phyloP scores from a whole-genome alignment of 2,113 vertebrate species.

The Gnathonemus longibarbis region DNA sequence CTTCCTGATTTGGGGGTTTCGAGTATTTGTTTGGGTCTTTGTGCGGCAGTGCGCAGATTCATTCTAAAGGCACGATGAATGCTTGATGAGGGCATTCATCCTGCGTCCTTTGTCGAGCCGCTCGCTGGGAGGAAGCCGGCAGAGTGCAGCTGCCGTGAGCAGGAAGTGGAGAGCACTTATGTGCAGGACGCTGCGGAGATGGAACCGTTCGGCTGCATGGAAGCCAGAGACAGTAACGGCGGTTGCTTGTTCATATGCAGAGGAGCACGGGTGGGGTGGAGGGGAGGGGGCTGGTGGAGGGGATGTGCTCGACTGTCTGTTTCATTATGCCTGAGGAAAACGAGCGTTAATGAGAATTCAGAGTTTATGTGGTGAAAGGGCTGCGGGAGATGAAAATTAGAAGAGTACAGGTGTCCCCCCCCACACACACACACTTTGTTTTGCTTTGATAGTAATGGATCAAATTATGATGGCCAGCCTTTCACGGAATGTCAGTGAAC shows the following conservation, averaged over 20 bases:
- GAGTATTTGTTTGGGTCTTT: conserved; percentile 13
- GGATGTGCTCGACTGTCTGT: neutral
- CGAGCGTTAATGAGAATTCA: neutral
- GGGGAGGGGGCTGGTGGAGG: neutral
- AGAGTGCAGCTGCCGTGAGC: neutral
- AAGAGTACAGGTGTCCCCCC: neutral
- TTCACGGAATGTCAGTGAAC: neutral
- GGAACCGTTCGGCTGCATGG: neutral
- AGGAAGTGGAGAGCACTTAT: neutral
- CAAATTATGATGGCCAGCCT: neutral
- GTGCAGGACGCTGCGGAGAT: neutral
- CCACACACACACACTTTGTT: neutral
- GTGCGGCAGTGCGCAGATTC: neutral
- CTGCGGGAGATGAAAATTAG: neutral
- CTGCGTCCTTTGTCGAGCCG: neutral
- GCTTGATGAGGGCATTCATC: conserved; percentile 3
- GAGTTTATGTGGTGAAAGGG: neutral
- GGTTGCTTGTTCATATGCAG: neutral
- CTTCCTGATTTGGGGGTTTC: neutral
- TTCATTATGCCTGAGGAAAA: neutral
- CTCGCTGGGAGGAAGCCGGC: neutral
- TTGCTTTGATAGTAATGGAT: neutral
- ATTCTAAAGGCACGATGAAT: conserved; percentile 12
- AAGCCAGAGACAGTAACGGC: neutral
- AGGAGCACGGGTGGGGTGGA: neutral